Evolutionary conservation across 1,140 invertebrate species (phyloP).

Genomic region (Leptestheria dahalacensis): DNA sequence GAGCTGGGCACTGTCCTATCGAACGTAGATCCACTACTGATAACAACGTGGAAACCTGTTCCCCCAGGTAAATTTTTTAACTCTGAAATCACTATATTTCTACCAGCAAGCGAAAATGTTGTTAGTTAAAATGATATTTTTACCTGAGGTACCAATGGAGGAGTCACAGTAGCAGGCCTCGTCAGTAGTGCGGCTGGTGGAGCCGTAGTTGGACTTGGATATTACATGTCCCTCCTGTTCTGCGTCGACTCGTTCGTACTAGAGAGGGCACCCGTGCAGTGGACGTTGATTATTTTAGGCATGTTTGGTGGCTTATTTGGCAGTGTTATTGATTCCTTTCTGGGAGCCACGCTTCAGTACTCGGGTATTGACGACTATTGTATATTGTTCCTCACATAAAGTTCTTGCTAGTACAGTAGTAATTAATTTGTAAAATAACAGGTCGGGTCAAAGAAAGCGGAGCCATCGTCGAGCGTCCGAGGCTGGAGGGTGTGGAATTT

Average conservation of each 20-base stretch:
- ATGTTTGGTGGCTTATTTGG: conserved; percentile 57
- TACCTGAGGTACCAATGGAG: conserved; percentile 62
- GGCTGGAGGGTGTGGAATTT: conserved; percentile 49
- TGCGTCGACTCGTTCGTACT: conserved; percentile 42
- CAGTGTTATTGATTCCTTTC: conserved; percentile 63
- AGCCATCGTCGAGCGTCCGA: conserved; percentile 55
- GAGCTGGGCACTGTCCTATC: conserved; percentile 68
- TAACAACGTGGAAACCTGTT: conserved; percentile 56
- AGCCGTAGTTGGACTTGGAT: conserved; percentile 49
- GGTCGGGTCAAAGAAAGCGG: conserved; percentile 48
- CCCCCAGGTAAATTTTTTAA: conserved; percentile 42
- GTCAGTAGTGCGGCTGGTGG: conserved; percentile 58
- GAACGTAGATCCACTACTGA: conserved; percentile 48
- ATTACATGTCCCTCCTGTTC: conserved; percentile 50
- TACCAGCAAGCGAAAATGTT: too few species aligned
- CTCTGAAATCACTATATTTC: too few species aligned
- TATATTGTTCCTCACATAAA: background rate
- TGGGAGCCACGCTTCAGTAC: conserved; percentile 72
- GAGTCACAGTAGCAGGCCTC: conserved; percentile 51
- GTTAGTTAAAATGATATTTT: background rate
- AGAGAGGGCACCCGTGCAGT: conserved; percentile 51
- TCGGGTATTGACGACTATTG: conserved; percentile 42
- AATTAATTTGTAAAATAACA: conserved; percentile 33
- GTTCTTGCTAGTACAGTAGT: conserved; percentile 13
- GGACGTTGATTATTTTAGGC: conserved; percentile 59